Percentiles rank a stretch among this genome's conserved stretches.
Conservation (phyloP, 1,140 invertebrate species). For the Anastrepha obliqua region DNA sequence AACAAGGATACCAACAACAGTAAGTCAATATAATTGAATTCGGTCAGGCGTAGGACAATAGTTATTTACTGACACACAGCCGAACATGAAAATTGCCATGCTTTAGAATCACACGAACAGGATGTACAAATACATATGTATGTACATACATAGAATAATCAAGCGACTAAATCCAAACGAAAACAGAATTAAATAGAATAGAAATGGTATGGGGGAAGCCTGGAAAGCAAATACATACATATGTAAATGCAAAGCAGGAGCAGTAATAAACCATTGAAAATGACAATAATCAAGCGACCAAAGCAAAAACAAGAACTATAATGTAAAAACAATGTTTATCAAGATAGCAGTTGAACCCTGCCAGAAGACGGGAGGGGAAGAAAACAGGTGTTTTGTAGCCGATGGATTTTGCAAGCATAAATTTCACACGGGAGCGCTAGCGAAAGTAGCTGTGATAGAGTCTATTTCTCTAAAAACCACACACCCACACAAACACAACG, state of each 20-base stretch:
- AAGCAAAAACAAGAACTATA: not conserved
- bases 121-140: not conserved
- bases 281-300: constrained; percentile 22
- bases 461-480: not conserved
- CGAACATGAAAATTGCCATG: not conserved
- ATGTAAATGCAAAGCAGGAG: not conserved
- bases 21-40: not conserved
- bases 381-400: not conserved
- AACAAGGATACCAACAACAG: not conserved
- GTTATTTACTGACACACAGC: constrained; percentile 13
- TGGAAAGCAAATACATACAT: not conserved
- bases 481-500: not conserved
- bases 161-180: not conserved
- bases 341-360: not conserved
- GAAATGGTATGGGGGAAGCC: not conserved
- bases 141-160: not conserved
- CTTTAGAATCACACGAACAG: not conserved
- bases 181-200: not conserved
- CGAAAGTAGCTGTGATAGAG: not conserved
- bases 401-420: not conserved
- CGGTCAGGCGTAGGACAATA: not conserved
- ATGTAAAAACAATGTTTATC: constrained; percentile 33
- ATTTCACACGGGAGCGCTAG: not conserved
- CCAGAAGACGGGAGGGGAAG: not conserved
- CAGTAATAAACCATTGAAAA: constrained; percentile 13